Conservation (phyloP, 2,888 invertebrate species). For the Pterostichus madidus region DNA sequence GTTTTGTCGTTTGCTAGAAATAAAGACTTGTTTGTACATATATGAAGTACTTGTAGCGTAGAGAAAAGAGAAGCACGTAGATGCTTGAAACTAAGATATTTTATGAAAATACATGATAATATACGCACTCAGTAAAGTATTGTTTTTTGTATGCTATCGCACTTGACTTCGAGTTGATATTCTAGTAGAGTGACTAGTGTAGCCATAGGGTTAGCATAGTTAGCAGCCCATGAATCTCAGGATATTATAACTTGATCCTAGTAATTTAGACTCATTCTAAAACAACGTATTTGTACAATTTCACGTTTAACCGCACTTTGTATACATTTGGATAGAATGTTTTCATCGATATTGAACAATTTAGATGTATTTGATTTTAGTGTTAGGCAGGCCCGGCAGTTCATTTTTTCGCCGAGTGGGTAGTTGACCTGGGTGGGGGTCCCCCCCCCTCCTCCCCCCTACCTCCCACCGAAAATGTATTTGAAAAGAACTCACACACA, state of each 20-base stretch:
- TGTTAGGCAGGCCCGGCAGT: too few species aligned
- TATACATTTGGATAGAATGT: conserved; percentile 14
- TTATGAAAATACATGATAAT: too few species aligned
- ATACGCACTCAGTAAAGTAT: conserved; percentile 51
- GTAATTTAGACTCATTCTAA: conserved; percentile 37
- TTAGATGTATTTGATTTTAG: too few species aligned
- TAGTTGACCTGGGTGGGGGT: too few species aligned
- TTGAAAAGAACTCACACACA: too few species aligned
- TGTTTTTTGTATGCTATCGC: conserved; percentile 5
- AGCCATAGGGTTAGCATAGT: conserved; percentile 24
- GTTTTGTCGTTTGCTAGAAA: conserved; percentile 37
- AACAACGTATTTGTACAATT: conserved; percentile 16
- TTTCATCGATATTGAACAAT: not conserved
- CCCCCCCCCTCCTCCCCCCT: too few species aligned
- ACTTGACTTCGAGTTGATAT: not conserved
- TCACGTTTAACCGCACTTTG: conserved; percentile 13
- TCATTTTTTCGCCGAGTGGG: too few species aligned
- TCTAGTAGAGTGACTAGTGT: conserved; percentile 32
- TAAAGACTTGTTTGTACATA: not conserved
- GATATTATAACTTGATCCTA: conserved; percentile 20
- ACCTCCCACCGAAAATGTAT: too few species aligned
- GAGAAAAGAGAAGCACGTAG: too few species aligned
- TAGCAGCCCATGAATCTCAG: conserved; percentile 61
- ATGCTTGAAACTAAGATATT: too few species aligned
- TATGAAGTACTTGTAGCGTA: too few species aligned